These are phyloP conservation scores for Anarsia innoxiella DNA, from an alignment of 2,888 invertebrate genomes.

Conservation along the genomic window DNA sequence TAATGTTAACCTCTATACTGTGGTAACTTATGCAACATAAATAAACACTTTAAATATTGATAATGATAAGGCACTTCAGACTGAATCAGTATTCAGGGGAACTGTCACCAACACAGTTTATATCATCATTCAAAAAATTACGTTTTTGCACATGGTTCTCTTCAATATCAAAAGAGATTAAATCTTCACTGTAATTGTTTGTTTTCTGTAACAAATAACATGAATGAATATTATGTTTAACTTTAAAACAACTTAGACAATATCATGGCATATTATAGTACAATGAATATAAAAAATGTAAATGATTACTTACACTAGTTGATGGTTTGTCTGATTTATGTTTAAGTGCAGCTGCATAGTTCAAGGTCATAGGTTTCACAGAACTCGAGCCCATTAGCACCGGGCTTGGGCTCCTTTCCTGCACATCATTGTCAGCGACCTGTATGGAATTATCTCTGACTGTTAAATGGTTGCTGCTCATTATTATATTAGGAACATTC, in stretches of 20 bases:
- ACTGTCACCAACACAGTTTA: conserved; percentile 50
- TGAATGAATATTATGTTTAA: too few relatives aligned
- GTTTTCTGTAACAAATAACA: not conserved
- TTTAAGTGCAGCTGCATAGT: conserved; percentile 56
- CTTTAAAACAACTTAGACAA: too few relatives aligned
- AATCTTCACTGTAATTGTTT: conserved; percentile 33
- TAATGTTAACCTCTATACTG: conserved; percentile 13
- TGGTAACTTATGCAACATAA: conserved; percentile 50
- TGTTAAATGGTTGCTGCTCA: conserved; percentile 33
- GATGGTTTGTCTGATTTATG: conserved; percentile 40
- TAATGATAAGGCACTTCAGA: conserved; percentile 49
- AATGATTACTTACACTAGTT: conserved; percentile 50
- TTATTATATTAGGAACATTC: conserved; percentile 40
- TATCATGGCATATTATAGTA: not conserved
- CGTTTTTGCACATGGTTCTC: conserved; percentile 46
- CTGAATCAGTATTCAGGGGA: conserved; percentile 66
- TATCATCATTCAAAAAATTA: conserved; percentile 43
- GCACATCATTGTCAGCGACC: conserved; percentile 32
- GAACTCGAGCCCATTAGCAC: conserved; percentile 33
- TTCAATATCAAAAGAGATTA: conserved; percentile 62
- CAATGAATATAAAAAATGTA: not conserved
- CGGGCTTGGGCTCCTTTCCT: conserved; percentile 40
- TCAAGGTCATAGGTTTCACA: conserved; percentile 32
- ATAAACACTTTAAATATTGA: conserved; percentile 27
- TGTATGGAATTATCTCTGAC: conserved; percentile 34